phyloP scores from a whole-genome alignment of 2,888 invertebrate species.

The Hylaea fasciaria region DNA sequence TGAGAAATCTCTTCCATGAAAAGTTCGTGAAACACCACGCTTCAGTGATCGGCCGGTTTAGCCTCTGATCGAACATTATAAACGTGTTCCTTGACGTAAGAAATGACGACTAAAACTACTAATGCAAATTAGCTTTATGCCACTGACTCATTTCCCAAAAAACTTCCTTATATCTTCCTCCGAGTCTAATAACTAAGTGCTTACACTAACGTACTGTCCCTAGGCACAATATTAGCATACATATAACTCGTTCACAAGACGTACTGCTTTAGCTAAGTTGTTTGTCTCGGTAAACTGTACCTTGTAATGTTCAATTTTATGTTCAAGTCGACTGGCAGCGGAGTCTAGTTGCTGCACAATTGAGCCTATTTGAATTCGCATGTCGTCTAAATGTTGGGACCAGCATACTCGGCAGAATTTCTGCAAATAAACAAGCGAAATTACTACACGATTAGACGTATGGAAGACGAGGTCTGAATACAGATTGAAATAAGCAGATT shows the following conservation, averaged over 20 bases:
- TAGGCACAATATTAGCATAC: neutral
- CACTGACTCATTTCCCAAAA: neutral
- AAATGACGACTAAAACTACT: neutral
- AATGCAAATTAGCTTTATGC: neutral
- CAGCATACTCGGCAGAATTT: conserved; percentile 86
- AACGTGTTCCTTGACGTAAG: no score
- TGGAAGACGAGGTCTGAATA: conserved; percentile 28
- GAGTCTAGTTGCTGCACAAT: conserved; percentile 84
- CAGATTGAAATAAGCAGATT: conserved; percentile 13
- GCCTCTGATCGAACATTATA: no score
- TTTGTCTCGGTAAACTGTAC: conserved; percentile 56
- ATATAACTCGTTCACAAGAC: conserved; percentile 1
- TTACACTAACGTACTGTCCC: neutral
- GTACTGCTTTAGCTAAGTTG: conserved; percentile 7
- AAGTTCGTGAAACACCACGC: no score
- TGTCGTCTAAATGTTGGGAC: conserved; percentile 84
- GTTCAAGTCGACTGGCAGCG: conserved; percentile 78
- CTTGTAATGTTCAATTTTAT: conserved; percentile 84
- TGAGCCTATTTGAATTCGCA: conserved; percentile 83
- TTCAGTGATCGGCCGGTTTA: no score
- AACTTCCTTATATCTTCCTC: neutral
- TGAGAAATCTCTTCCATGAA: neutral
- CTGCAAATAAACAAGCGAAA: conserved; percentile 62
- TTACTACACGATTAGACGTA: conserved; percentile 28
- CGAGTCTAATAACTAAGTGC: no score